Evolutionary conservation across 1,140 invertebrate species (phyloP).

Genomic region (Papilio polytes): DNA sequence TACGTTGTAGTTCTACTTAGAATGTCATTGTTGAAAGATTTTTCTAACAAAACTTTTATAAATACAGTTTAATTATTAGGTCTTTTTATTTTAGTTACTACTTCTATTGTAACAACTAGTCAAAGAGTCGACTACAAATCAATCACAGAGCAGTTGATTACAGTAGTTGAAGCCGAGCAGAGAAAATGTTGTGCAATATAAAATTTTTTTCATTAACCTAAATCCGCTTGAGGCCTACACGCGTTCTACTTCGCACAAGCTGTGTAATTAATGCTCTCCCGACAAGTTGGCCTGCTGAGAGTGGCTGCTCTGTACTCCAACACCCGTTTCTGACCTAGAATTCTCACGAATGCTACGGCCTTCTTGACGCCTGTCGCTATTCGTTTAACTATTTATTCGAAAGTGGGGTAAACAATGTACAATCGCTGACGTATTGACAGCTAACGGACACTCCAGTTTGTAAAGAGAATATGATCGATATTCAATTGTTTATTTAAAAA

Average conservation of each 20-base stretch:
- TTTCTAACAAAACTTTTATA: too few relatives aligned
- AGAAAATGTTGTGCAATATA: neutral
- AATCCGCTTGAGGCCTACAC: slow-evolving; percentile 23
- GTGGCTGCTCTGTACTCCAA: slow-evolving; percentile 19
- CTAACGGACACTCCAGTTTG: neutral
- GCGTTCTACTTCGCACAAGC: slow-evolving; percentile 33
- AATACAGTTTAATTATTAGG: neutral
- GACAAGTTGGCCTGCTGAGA: slow-evolving; percentile 13
- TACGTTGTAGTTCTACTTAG: too few relatives aligned
- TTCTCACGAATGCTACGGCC: slow-evolving; percentile 3
- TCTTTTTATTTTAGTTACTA: neutral
- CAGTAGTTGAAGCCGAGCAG: slow-evolving; percentile 1
- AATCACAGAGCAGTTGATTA: slow-evolving; percentile 21
- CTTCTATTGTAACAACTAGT: neutral
- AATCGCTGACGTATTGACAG: slow-evolving; percentile 17
- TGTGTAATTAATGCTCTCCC: slow-evolving; percentile 37
- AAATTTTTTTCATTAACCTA: slow-evolving; percentile 26
- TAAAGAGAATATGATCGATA: neutral
- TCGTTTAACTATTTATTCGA: slow-evolving; percentile 33
- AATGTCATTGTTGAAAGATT: too few relatives aligned
- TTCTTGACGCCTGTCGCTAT: slow-evolving; percentile 11
- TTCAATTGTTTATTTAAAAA: neutral
- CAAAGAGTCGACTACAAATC: slow-evolving; percentile 4
- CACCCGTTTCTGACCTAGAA: slow-evolving; percentile 30
- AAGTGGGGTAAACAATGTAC: slow-evolving; percentile 28